Percentiles rank a stretch among this genome's conserved stretches.
These are phyloP conservation scores for Chloebia gouldiae DNA, from an alignment of 2,113 vertebrate genomes.

Conservation along the genomic window DNA sequence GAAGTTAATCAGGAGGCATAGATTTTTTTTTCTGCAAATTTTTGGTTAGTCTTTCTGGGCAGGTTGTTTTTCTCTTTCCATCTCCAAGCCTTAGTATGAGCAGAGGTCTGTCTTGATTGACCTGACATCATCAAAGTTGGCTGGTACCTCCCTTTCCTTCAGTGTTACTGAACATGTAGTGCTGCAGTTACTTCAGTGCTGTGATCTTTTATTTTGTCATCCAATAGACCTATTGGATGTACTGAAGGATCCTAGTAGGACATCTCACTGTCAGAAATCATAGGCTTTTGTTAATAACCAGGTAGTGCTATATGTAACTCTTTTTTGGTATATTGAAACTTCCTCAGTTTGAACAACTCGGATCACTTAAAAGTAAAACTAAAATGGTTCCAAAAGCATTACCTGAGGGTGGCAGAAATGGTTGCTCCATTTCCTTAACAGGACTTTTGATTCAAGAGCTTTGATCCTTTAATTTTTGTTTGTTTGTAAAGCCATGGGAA, in stretches of 20 bases:
- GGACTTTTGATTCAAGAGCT: not conserved
- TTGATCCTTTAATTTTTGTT: not conserved
- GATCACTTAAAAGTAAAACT: not conserved
- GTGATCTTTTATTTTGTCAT: not conserved
- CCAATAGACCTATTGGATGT: fast-evolving
- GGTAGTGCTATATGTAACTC: not conserved
- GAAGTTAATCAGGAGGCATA: not conserved
- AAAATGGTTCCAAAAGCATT: not conserved
- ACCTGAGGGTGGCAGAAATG: not conserved
- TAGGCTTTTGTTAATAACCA: not conserved
- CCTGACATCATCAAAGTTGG: not conserved
- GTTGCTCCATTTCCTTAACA: not conserved
- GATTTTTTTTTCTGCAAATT: not conserved
- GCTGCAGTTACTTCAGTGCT: not conserved
- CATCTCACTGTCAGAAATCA: not conserved
- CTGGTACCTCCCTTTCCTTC: not conserved
- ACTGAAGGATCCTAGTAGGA: not conserved
- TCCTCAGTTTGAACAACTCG: not conserved
- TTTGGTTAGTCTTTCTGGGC: not conserved
- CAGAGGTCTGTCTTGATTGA: not conserved
- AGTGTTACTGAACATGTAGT: not conserved
- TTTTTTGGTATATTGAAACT: not conserved
- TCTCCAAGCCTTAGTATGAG: not conserved
- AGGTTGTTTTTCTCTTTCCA: not conserved
- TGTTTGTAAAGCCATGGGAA: not conserved